Percentiles rank a stretch among this genome's conserved stretches.
These are phyloP conservation scores for Aegithalos caudatus DNA, from an alignment of 2,113 vertebrate species.

Conservation along the genomic window DNA sequence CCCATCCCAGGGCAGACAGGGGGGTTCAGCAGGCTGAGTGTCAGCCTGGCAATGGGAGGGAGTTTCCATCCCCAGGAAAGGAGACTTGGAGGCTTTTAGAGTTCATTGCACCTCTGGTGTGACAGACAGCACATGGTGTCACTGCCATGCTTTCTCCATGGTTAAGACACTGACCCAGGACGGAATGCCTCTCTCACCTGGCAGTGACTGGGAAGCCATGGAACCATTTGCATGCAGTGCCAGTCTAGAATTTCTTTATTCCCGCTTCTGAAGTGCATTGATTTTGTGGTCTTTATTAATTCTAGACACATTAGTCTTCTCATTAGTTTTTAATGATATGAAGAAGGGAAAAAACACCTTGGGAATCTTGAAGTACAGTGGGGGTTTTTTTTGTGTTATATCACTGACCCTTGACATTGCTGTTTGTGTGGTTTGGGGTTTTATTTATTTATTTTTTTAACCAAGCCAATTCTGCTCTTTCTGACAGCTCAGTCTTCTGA, in stretches of 20 bases:
- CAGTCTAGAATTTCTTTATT: neutral
- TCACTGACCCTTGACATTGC: neutral
- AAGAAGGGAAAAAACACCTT: neutral
- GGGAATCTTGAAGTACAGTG: neutral
- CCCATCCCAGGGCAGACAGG: no score
- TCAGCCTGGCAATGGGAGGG: neutral
- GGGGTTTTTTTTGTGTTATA: neutral
- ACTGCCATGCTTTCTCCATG: neutral
- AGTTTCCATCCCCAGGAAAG: neutral
- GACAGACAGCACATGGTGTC: neutral
- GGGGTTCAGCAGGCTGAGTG: neutral
- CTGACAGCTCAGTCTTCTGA: neutral
- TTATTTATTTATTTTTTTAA: neutral
- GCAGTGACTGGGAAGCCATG: neutral
- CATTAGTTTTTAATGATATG: neutral
- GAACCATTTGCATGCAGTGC: neutral
- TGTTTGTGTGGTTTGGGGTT: fast-evolving
- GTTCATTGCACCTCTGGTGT: neutral
- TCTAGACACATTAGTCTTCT: neutral
- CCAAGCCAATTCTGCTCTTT: neutral
- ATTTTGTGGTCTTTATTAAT: neutral
- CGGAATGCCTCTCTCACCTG: neutral
- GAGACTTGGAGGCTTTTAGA: neutral
- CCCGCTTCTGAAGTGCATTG: neutral
- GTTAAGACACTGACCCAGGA: neutral